Conservation (phyloP, 2,888 invertebrate genomes). For the Acrocyrtus sp. region DNA sequence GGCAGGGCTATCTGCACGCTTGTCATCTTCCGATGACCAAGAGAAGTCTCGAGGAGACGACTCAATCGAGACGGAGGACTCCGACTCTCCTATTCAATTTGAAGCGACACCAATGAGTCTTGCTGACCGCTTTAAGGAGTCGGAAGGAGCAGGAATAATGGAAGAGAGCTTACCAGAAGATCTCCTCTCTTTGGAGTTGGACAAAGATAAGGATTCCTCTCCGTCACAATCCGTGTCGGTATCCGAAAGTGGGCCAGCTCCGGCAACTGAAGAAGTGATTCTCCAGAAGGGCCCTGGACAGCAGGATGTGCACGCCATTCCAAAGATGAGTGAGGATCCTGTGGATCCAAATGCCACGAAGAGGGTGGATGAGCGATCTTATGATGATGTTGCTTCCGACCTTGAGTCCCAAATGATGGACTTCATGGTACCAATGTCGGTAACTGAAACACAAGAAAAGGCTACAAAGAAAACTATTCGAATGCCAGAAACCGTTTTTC, state of each 20-base stretch:
- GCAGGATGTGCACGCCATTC: conserved; percentile 34
- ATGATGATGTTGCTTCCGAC: conserved; percentile 52
- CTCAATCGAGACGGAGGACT: conserved; percentile 12
- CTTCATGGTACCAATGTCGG: conserved; percentile 32
- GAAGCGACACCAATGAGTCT: conserved; percentile 11
- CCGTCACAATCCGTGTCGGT: conserved; percentile 1
- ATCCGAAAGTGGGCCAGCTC: conserved; percentile 23
- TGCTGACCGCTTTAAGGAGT: conserved; percentile 38
- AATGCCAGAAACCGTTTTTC: conserved; percentile 41
- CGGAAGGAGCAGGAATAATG: conserved; percentile 48
- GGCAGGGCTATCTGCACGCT: conserved; percentile 32
- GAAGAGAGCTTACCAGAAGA: conserved; percentile 56
- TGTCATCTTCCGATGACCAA: conserved; percentile 10
- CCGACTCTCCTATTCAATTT: conserved; percentile 2
- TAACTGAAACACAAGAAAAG: conserved; percentile 4
- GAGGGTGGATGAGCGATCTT: conserved; percentile 23
- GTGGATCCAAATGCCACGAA: not conserved
- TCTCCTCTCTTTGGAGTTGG: conserved; percentile 49
- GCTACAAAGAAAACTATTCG: conserved; percentile 1
- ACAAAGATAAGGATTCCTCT: conserved; percentile 44
- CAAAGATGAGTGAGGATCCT: not conserved
- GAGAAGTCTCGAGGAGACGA: conserved; percentile 23
- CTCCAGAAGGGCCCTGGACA: conserved; percentile 57
- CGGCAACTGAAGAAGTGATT: conserved; percentile 56
- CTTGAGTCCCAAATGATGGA: conserved; percentile 56